A percentile compares a stretch with the other conserved stretches of the same genome.
Evolutionary conservation across 2,888 invertebrate species (phyloP).

Genomic region (Blera fallax): DNA sequence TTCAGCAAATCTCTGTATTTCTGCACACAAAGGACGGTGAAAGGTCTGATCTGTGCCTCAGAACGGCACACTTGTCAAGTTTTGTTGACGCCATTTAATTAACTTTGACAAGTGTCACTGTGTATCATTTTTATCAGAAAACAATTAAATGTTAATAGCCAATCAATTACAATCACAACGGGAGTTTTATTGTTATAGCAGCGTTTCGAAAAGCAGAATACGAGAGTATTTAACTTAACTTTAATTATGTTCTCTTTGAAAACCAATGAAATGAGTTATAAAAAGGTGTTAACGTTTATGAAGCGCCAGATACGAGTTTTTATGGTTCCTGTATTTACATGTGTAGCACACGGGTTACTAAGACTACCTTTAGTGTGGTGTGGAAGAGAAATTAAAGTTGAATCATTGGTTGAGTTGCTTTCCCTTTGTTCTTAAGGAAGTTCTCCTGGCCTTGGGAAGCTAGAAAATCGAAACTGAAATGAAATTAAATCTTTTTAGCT

Average conservation of each 20-base stretch:
- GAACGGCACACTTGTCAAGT: background rate
- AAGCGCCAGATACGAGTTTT: background rate
- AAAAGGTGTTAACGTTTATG: background rate
- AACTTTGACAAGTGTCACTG: background rate
- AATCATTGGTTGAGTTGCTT: background rate
- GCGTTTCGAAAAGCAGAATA: background rate
- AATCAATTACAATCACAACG: background rate
- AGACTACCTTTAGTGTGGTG: background rate
- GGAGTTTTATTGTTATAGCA: background rate
- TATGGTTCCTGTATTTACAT: background rate
- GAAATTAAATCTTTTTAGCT: background rate
- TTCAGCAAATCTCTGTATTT: background rate
- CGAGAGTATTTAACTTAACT: background rate
- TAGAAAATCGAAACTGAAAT: background rate
- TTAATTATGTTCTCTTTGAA: background rate
- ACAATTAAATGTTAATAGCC: constrained; percentile 7
- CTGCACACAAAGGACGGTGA: no score
- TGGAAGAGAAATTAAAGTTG: background rate
- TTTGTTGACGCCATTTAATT: constrained; percentile 4
- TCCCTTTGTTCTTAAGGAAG: background rate
- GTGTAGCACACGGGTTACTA: background rate
- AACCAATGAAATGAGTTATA: background rate
- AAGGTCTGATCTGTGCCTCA: background rate
- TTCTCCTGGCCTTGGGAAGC: background rate
- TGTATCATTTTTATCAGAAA: background rate